These are phyloP conservation scores for Zeugodacus cucurbitae DNA, from an alignment of 1,140 invertebrate species.

Conservation along the genomic window DNA sequence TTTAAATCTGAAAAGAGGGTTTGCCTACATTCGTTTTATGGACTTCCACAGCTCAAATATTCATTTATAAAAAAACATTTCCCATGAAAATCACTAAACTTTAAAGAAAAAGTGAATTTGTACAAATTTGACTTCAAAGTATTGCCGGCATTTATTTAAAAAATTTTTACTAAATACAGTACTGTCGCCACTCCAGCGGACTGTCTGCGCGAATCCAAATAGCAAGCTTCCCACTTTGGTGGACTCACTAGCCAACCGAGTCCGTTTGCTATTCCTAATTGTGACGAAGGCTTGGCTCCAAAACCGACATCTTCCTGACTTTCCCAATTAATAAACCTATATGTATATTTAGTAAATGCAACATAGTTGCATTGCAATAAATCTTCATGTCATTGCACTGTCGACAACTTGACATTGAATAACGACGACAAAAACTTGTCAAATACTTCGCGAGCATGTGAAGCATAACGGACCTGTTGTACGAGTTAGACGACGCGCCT, in stretches of 20 bases:
- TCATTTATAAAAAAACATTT: not conserved
- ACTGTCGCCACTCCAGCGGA: not conserved
- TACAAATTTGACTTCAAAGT: not conserved
- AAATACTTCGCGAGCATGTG: not conserved
- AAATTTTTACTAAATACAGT: not conserved
- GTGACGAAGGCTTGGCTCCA: not conserved
- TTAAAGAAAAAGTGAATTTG: not conserved
- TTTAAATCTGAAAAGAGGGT: too few relatives aligned
- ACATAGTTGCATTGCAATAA: not conserved
- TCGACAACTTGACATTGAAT: not conserved
- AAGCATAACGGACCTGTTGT: constrained; percentile 7
- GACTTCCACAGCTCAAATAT: too few relatives aligned
- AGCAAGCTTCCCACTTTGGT: not conserved
- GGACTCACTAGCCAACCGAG: not conserved
- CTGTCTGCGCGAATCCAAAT: not conserved
- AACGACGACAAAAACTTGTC: not conserved
- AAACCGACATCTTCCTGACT: not conserved
- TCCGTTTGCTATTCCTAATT: not conserved
- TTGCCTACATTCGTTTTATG: too few relatives aligned
- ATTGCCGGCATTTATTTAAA: not conserved
- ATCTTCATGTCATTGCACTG: not conserved
- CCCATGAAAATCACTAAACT: not conserved
- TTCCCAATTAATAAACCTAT: not conserved
- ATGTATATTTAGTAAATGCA: not conserved
- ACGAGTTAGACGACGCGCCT: not conserved